Base-by-base conservation (phyloP, 2,113 vertebrate species). In the Orthonyx spaldingii region DNA sequence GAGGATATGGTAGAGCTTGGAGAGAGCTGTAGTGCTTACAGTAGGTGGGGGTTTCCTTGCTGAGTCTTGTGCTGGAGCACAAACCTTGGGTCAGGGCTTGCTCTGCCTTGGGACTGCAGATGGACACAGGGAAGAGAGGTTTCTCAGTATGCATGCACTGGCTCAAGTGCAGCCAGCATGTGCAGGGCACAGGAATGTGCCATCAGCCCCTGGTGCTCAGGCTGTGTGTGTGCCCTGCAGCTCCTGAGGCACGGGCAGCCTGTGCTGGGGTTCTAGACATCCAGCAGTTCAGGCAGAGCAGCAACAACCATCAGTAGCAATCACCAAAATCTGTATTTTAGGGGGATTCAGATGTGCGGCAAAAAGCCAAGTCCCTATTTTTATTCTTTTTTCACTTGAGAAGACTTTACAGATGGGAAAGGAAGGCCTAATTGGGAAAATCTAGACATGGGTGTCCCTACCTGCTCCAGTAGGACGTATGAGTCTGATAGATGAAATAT, bases 101-200 rank as follows among this genome's bases (percentile, higher is more conserved):
- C 33, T 57, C 28, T 33, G n/a, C 32, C 3, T 0, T 37, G 65
- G 44, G 19, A 7, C 8, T 5, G 14, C 16, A 20, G 60, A 1
- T 13, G 32, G 20, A 10, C 46, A 17, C 8, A 10, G 20, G 26
- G 32, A 59, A 6, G 35, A 13, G 4, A 5, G 0, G 0, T 7
- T 33, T 11, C 44, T 37, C 18, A 18, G 33, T 2, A 1, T 0
- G 32, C 1, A 2, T 7, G 19, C 9, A 0, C 13, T 20, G 76
- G 28, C 41, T 64, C 10, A 17, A 2, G 37, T 0, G 14, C 5
- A 39, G 55, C 10, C 1, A 1, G 20, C 2, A 1, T 2, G 16
- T 4, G 8, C 68, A 61, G 37, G 35, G 18, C 39, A 24, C 0
- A 0, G 44, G 16, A 13, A 11, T 1, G 3, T 16, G 66, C 50